These are phyloP conservation scores for Rhynchophorus ferrugineus DNA, from an alignment of 1,140 invertebrate genomes.

Conservation along the genomic window DNA sequence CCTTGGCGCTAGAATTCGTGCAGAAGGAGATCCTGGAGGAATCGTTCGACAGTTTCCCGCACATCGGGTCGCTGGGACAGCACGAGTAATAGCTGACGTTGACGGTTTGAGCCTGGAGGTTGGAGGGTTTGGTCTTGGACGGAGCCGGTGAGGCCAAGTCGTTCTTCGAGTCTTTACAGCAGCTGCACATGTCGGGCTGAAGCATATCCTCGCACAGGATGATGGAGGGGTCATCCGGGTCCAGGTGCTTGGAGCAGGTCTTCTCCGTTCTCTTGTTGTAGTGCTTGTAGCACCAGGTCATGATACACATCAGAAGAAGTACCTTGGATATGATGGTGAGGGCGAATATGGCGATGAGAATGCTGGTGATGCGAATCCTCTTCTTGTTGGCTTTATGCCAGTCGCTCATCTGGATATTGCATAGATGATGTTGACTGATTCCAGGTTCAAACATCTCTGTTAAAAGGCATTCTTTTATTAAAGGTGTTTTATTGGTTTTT, in stretches of 20 bases:
- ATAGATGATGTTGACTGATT: conserved; percentile 20
- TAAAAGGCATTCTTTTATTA: too few species aligned
- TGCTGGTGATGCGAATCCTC: conserved; percentile 19
- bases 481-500: too few species aligned
- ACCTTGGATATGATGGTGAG: conserved; percentile 23
- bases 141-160: not conserved
- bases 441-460: conserved; percentile 17
- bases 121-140: not conserved
- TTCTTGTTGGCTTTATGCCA: conserved; percentile 23
- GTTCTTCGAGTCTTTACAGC: conserved; percentile 1
- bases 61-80: conserved; percentile 7
- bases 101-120: conserved; percentile 15
- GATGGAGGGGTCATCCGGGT: conserved; percentile 10
- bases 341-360: conserved; percentile 20
- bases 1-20: conserved; percentile 1
- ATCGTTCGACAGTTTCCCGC: conserved; percentile 1
- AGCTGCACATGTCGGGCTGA: conserved; percentile 16
- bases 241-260: conserved; percentile 8
- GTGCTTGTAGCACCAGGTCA: conserved; percentile 26
- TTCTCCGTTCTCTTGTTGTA: conserved; percentile 13
- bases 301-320: conserved; percentile 23
- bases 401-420: conserved; percentile 21
- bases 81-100: conserved; percentile 22
- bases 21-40: conserved; percentile 4
- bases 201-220: conserved; percentile 13